Conservation (phyloP, 2,888 invertebrate genomes). For the Pheosia gnoma region DNA sequence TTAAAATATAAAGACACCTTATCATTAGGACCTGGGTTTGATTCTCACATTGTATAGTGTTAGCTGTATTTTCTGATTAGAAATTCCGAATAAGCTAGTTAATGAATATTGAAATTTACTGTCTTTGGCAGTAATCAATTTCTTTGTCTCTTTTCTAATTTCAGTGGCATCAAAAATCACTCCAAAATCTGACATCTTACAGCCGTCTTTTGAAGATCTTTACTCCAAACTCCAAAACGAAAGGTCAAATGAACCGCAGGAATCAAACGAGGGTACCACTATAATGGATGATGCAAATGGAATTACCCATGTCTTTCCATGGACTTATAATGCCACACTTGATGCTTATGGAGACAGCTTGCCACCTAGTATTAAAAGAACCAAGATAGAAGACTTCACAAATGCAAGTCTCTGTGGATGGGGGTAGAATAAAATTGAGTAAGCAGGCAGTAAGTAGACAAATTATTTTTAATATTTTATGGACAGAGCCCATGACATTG, state of each 20-base stretch:
- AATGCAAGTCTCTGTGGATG: constrained; percentile 80
- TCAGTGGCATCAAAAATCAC: constrained; percentile 57
- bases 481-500: too few species aligned
- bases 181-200: constrained; percentile 28
- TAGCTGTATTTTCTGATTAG: too few species aligned
- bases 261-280: constrained; percentile 42
- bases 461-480: too few species aligned
- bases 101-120: too few species aligned
- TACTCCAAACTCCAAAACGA: constrained; percentile 61
- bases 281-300: constrained; percentile 63
- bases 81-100: too few species aligned
- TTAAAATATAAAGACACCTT: too few species aligned
- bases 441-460: too few species aligned
- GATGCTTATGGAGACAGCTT: constrained; percentile 74
- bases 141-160: constrained; percentile 24
- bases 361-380: constrained; percentile 85
- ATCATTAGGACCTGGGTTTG: too few species aligned
- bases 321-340: constrained; percentile 81
- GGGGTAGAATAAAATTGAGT: constrained; percentile 65
- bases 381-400: constrained; percentile 80
- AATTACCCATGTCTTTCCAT: constrained; percentile 74
- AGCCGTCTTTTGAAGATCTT: constrained; percentile 64
- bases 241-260: constrained; percentile 39
- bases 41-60: too few species aligned
- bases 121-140: too few species aligned